Conservation (phyloP, 2,113 vertebrate species). For the Vanacampus margaritifer region DNA sequence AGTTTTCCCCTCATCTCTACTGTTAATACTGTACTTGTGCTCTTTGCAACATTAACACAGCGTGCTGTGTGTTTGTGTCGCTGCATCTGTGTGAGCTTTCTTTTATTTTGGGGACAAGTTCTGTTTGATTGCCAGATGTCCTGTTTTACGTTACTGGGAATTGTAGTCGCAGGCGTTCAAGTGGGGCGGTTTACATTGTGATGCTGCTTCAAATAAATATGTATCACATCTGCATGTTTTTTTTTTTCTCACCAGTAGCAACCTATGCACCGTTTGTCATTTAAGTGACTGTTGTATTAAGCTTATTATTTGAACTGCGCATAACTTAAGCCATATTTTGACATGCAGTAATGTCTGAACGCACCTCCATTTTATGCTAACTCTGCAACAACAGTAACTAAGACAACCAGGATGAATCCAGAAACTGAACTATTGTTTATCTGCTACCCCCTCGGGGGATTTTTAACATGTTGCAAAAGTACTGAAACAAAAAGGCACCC, state of each 20-base stretch:
- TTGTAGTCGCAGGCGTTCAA: constrained; percentile 38
- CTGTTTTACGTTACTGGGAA: constrained; percentile 45
- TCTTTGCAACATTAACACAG: constrained; percentile 49
- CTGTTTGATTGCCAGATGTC: constrained; percentile 4
- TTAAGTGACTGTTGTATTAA: neutral
- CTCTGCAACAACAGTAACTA: neutral
- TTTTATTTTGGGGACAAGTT: constrained; percentile 26
- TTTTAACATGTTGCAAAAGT: neutral
- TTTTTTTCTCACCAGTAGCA: neutral
- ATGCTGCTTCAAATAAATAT: constrained; percentile 63
- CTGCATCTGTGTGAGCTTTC: constrained; percentile 12
- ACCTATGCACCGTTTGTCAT: neutral
- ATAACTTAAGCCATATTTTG: no score
- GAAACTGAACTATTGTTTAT: neutral
- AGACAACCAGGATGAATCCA: neutral
- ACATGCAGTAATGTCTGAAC: no score
- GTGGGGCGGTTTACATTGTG: constrained; percentile 45
- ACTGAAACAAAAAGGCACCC: neutral
- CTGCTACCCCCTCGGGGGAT: neutral
- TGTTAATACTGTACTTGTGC: constrained; percentile 63
- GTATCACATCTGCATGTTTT: neutral
- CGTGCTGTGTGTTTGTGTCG: constrained; percentile 7
- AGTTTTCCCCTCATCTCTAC: constrained; percentile 50
- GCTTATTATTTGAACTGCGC: no score
- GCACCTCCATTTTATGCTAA: neutral